Evolutionary conservation across 2,888 invertebrate genomes (phyloP).

Genomic region (Epirrita christyi): DNA sequence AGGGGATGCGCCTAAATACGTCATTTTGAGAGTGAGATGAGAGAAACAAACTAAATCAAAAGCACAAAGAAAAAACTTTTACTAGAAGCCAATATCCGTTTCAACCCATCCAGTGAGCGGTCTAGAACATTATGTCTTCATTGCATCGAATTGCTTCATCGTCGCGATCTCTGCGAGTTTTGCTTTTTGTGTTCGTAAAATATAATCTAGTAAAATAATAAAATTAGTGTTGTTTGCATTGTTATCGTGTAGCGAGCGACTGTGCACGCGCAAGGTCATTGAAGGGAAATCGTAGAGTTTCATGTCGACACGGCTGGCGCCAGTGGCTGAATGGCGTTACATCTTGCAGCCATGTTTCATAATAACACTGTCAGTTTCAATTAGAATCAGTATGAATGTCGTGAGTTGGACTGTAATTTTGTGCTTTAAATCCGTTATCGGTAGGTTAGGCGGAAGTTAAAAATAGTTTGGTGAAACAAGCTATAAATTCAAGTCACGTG

Average conservation of each 20-base stretch:
- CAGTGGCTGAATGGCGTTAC: constrained; percentile 55
- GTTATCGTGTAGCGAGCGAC: constrained; percentile 61
- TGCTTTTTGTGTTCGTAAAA: constrained; percentile 45
- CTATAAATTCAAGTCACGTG: constrained; percentile 20
- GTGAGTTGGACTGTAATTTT: constrained; percentile 7
- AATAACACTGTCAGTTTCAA: constrained; percentile 61
- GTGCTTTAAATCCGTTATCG: constrained; percentile 20
- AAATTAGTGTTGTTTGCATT: constrained; percentile 48
- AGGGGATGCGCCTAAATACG: no score
- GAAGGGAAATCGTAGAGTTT: constrained; percentile 77
- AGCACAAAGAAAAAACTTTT: constrained; percentile 6
- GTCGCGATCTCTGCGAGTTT: constrained; percentile 33
- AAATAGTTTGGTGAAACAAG: constrained; percentile 12
- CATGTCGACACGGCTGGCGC: constrained; percentile 67
- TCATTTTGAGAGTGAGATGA: neutral
- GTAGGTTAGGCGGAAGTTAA: constrained; percentile 20
- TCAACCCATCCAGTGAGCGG: constrained; percentile 41
- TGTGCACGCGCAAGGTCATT: constrained; percentile 74
- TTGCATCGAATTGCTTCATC: constrained; percentile 45
- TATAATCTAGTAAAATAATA: constrained; percentile 51
- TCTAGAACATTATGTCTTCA: constrained; percentile 46
- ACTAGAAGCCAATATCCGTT: constrained; percentile 31
- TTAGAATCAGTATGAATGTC: constrained; percentile 35
- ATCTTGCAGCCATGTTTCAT: constrained; percentile 70
- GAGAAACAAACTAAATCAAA: constrained; percentile 10